phyloP scores from a whole-genome alignment of 2,888 invertebrate genomes.

The Pelosia muscerda region DNA sequence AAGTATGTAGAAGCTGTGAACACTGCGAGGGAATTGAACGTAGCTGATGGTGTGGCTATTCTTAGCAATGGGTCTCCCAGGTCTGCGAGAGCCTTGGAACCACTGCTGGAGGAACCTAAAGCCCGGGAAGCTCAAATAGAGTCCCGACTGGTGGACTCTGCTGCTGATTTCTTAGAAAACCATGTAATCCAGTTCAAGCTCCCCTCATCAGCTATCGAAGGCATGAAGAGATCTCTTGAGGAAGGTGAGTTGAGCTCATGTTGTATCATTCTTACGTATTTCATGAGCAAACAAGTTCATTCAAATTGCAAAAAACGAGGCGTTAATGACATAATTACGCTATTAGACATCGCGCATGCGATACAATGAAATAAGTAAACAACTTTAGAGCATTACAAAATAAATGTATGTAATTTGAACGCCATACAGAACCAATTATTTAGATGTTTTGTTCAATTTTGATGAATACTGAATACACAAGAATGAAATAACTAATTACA shows the following conservation, averaged over 20 bases:
- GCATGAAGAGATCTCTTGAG: conserved; percentile 92
- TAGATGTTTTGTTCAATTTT: not conserved
- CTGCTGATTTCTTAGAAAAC: conserved; percentile 92
- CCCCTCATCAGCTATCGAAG: conserved; percentile 90
- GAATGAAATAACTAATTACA: not conserved
- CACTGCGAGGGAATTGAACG: conserved; percentile 85
- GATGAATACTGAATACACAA: not conserved
- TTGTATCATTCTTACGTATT: conserved; percentile 8
- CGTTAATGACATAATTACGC: conserved; percentile 29
- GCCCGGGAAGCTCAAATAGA: conserved; percentile 92
- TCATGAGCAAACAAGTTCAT: conserved; percentile 13
- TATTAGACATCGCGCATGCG: conserved; percentile 17
- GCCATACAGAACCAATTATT: not conserved
- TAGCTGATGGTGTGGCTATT: conserved; percentile 88
- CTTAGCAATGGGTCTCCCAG: conserved; percentile 84
- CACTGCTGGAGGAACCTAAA: conserved; percentile 90
- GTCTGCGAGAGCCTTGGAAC: conserved; percentile 88
- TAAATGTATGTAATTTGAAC: not conserved
- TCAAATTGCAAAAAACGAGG: conserved; percentile 21
- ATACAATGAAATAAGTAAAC: conserved; percentile 19
- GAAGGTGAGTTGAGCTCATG: conserved; percentile 88
- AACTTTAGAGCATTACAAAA: conserved; percentile 15
- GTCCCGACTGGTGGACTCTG: conserved; percentile 90
- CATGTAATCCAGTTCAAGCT: conserved; percentile 94
- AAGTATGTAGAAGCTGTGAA: conserved; percentile 88